Base-by-base conservation (phyloP, 1,140 invertebrate species). In the Capitella teleta region DNA sequence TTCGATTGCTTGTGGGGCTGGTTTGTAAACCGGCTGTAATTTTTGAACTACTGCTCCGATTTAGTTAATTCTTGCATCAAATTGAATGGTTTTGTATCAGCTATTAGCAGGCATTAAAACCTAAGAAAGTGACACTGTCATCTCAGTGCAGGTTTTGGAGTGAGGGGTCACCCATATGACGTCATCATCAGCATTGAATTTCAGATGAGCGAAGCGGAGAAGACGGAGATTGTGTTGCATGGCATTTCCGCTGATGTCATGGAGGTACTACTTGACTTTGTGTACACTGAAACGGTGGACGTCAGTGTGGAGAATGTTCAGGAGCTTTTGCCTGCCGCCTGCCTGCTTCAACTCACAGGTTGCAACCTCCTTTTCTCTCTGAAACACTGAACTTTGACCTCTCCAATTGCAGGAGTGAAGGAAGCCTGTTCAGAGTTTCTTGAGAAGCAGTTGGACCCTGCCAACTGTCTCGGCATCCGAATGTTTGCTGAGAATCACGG, bases 301-400 rank as follows among this genome's bases (percentile, higher is more conserved):
- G 70, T 81, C n/a, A 74, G 63, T 47, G 80, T 87, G 66, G 79
- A 82, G 38, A 91, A 89, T 78, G 89, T 93, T 16, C 87, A 93
- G 73, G 88, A 93, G 59, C 71, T 94, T 40, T 78, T 94, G 47
- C 82, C 67, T 26, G 67, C 67, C 26, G 68, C 68, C 4, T 67
- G 63, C 48, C 52, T 70, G 0, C 56, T 68, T 12, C 68, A 70
- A 49, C 59, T 70, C 8, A 67, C 61, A 53, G 64, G 65, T 67
- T 48, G n/a, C n/a, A 12, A 21, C 21, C 6, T 41, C 23, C 30
- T 32, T 10, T 10, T 10, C n/a, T 8, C 8, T n/a, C 8, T 32
- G 30, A 32, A 32, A 8, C 8, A 32, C 30, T 32, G n/a, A n/a
- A 32, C 8, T 32, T 32, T n/a, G n/a, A 10, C n/a, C n/a, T 32